phyloP scores from a whole-genome alignment of 2,797 vertebrate genomes.

The Chelonia mydas region DNA sequence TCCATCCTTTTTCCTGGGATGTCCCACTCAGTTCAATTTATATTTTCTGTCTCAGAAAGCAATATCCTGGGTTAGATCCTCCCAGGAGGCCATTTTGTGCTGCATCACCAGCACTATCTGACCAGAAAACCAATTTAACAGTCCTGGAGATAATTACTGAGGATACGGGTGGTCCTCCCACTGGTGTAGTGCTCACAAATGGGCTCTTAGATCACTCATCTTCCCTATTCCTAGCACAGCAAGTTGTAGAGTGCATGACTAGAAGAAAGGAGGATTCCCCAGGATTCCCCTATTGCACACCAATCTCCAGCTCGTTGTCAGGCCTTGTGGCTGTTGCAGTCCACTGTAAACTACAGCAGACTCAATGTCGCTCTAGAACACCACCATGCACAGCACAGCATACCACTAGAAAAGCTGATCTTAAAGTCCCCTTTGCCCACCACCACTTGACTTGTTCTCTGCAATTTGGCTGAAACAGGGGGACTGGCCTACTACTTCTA shows the following conservation, averaged over 20 bases:
- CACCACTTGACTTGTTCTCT: background rate
- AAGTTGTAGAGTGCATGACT: background rate
- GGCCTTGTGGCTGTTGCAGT: accelerated
- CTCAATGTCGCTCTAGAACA: background rate
- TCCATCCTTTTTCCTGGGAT: background rate
- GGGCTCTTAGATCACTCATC: background rate
- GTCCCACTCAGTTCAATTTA: background rate
- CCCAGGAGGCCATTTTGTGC: background rate
- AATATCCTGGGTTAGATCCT: background rate
- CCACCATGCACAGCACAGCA: accelerated
- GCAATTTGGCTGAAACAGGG: background rate
- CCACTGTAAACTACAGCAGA: background rate
- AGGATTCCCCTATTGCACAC: background rate
- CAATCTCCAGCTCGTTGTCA: background rate
- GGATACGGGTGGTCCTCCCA: accelerated
- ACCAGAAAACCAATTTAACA: background rate
- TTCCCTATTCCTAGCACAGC: accelerated
- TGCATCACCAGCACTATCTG: accelerated
- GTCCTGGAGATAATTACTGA: background rate
- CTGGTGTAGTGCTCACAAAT: background rate
- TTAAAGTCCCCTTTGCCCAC: background rate
- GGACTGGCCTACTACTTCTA: background rate
- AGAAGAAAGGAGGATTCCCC: background rate
- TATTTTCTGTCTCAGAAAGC: background rate
- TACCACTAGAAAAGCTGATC: background rate